These are phyloP conservation scores for Fukomys damarensis DNA, from an alignment of 2,113 vertebrate species.

Conservation along the genomic window DNA sequence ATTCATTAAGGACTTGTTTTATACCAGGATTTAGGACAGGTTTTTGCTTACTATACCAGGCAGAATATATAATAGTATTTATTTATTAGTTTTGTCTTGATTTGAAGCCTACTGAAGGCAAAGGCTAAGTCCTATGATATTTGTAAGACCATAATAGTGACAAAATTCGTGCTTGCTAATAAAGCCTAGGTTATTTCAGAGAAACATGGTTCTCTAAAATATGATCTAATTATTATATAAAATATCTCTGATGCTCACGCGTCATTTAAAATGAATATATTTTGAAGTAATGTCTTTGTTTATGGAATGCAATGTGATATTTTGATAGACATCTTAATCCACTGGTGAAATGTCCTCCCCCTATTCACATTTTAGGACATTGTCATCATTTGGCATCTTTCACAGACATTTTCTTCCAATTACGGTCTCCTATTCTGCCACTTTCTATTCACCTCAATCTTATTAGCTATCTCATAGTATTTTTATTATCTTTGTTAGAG, in stretches of 20 bases:
- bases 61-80: background rate
- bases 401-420: background rate
- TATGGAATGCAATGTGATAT: background rate
- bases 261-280: background rate
- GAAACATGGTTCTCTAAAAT: background rate
- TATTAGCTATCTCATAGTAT: background rate
- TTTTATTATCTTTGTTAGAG: background rate
- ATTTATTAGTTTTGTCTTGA: background rate
- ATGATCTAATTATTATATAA: background rate
- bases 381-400: background rate
- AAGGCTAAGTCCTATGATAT: background rate
- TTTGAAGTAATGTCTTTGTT: background rate
- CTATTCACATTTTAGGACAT: background rate
- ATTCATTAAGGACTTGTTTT: background rate
- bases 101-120: background rate
- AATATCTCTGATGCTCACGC: background rate
- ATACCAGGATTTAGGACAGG: background rate
- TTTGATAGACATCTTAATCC: background rate
- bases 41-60: background rate
- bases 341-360: background rate
- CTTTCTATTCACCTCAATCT: background rate
- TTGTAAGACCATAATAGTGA: background rate
- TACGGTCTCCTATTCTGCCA: background rate
- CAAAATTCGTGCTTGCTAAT: background rate
- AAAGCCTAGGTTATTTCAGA: background rate